Evolutionary conservation across 2,113 vertebrate genomes (phyloP), one percentile per base, ranked within the genome.

Genomic region (Buteo buteo): DNA sequence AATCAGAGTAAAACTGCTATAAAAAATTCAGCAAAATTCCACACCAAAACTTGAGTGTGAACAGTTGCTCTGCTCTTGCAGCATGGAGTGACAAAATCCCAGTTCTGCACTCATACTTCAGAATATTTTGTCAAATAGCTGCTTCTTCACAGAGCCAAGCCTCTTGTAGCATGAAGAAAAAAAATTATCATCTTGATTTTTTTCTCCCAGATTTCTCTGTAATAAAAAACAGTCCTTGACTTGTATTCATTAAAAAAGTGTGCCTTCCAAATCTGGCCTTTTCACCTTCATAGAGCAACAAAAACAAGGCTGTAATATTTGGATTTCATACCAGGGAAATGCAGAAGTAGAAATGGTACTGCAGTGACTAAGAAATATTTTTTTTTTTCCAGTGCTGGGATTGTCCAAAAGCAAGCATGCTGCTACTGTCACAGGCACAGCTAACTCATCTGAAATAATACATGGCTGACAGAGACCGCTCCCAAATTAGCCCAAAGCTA

Each of bases 181-280:
- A 3, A 0, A 5, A 61, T 9, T 7, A 34, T 7, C 34, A 31
- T 7, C n/a, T 40, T 3, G 0, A 36, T 52, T 78, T 31, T 58
- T 58, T 76, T 25, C 6, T 11, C 13, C 2, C 20, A 65, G 18
- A 72, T 52, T 61, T 45, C 31, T 72, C 38, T 34, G 9, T 29
- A 74, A 58, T 7, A 58, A 78, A 65, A 85, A 61, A 0, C 9
- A 66, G 17, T 40, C 29, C n/a, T 55, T 73, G 13, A 25, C 11
- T 59, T 82, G 20, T 7, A 82, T 17, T 65, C 11, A 40, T 61
- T 82, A 31, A n/a, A 69, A 32, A 86, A 72, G 10, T 3, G 1
- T 8, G 6, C 11, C 44, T 88, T 83, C 21, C 32, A 86, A 77
- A 64, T 29, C 4, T 32, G 40, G 13, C 31, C 22, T 85, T 79